Base-by-base conservation (phyloP, 2,888 invertebrate species). In the Heteromyza rotundicornis region DNA sequence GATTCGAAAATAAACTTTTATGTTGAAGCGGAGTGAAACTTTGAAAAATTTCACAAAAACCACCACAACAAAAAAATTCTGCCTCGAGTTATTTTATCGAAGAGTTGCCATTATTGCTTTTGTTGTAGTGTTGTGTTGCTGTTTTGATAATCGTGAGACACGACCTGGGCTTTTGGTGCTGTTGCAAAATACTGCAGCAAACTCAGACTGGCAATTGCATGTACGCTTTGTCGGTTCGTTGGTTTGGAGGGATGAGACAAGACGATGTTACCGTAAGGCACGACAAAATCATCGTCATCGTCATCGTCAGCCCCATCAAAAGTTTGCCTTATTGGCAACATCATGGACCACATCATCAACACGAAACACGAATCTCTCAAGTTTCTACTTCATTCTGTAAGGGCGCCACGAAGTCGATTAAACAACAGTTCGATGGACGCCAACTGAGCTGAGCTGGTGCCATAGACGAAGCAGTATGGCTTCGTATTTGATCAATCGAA, bases 81-180 rank as follows among this genome's bases (percentile, higher is more conserved):
- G 40, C 55, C 23, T n/a, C 19, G 17, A 27, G 32, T 16, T 27
- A 35, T 53, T 53, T 53, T 17, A 23, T 32, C 7, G 32, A 40
- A 40, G n/a, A n/a, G n/a, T 20, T 20, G 47, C 51, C 12, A 50
- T 51, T 51, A 58, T 52, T 59, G 59, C 35, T 49, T 51, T 12
- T 51, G 50, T 49, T 60, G 49, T 19, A 53, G 51, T 49, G 61
- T n/a, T n/a, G n/a, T n/a, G 66, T 50, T 66, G 67, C 50, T 57
- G 63, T 64, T 74, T 12, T 24, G 53, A 27, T 51, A 44, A 73
- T 75, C 75, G 77, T 77, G 75, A 68, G 66, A 73, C 75, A 75
- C 75, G 75, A 75, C 75, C 73, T 74, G 72, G 27, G 58, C 70
- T 69, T 67, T 72, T 77, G 77, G 74, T 75, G 72, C 67, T 44